phyloP scores from a whole-genome alignment of 2,888 invertebrate species.

The Alentia gelatinosa region DNA sequence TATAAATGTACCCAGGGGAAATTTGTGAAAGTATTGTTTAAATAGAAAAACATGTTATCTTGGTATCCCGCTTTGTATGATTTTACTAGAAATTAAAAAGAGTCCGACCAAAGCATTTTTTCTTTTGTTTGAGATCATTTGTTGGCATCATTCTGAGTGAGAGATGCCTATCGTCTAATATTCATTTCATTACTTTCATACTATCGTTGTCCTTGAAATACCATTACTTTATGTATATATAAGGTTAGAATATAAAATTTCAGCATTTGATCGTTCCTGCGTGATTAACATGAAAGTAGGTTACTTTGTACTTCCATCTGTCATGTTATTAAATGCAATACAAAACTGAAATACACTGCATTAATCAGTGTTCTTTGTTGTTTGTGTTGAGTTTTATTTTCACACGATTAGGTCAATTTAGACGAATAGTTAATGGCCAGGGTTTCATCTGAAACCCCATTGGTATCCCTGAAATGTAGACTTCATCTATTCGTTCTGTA shows the following conservation, averaged over 20 bases:
- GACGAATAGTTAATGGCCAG: too few species aligned
- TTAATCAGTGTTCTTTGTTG: background rate
- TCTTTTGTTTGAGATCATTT: background rate
- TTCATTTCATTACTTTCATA: conserved; percentile 43
- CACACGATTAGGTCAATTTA: too few species aligned
- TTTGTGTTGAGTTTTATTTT: background rate
- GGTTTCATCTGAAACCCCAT: too few species aligned
- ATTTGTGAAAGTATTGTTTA: background rate
- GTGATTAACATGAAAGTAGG: background rate
- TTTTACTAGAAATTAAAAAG: background rate
- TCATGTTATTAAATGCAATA: conserved; percentile 22
- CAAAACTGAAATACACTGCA: background rate
- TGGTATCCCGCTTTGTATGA: background rate
- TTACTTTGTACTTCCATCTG: background rate
- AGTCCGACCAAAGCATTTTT: background rate
- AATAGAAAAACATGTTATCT: background rate
- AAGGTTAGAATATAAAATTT: background rate
- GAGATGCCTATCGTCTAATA: background rate
- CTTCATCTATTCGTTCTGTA: too few species aligned
- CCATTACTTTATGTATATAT: conserved; percentile 35
- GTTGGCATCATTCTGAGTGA: background rate
- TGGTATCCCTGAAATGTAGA: too few species aligned
- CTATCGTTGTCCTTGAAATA: background rate
- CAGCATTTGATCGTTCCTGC: background rate
- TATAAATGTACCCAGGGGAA: background rate